Percentiles rank a stretch among this genome's conserved stretches.
Conservation (phyloP, 1,140 invertebrate species). For the Tyrophagus putrescentiae region DNA sequence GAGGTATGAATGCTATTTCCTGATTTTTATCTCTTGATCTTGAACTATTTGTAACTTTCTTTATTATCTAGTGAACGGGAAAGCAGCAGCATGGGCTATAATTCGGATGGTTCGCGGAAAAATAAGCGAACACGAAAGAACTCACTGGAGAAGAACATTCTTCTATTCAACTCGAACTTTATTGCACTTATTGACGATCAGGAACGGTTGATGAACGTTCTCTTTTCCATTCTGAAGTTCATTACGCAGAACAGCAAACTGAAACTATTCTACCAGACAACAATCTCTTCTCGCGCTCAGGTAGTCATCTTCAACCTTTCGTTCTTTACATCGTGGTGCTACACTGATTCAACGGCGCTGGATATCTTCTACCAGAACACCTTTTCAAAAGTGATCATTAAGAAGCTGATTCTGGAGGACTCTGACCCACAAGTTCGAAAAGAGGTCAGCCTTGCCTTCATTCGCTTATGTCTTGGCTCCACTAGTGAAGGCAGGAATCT, state of each 20-base stretch:
- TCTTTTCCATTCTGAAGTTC: slow-evolving; percentile 72
- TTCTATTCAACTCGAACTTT: slow-evolving; percentile 51
- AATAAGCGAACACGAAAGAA: slow-evolving; percentile 32
- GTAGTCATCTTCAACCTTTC: slow-evolving; percentile 63
- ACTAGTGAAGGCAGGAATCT: slow-evolving; percentile 43
- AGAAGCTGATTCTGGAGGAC: slow-evolving; percentile 60
- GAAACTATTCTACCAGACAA: slow-evolving; percentile 59
- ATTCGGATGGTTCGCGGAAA: slow-evolving; percentile 27
- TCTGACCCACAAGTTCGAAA: slow-evolving; percentile 66
- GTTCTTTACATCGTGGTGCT: slow-evolving; percentile 63
- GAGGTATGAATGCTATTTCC: background rate
- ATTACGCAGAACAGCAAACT: slow-evolving; percentile 58
- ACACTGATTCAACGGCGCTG: slow-evolving; percentile 50
- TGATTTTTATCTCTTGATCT: background rate
- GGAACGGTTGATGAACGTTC: slow-evolving; percentile 56
- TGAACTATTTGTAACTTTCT: background rate
- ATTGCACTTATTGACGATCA: slow-evolving; percentile 59
- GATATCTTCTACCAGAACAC: slow-evolving; percentile 47
- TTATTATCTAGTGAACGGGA: no score
- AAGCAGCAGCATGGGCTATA: no score
- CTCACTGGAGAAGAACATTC: slow-evolving; percentile 46
- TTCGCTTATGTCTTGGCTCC: slow-evolving; percentile 62
- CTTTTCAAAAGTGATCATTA: slow-evolving; percentile 53
- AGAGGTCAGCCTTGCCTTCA: slow-evolving; percentile 73
- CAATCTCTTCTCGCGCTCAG: slow-evolving; percentile 68